A percentile compares a stretch with the other conserved stretches of the same genome.
Evolutionary conservation across 2,888 invertebrate genomes (phyloP).

Genomic region (Drosophila macrospina): DNA sequence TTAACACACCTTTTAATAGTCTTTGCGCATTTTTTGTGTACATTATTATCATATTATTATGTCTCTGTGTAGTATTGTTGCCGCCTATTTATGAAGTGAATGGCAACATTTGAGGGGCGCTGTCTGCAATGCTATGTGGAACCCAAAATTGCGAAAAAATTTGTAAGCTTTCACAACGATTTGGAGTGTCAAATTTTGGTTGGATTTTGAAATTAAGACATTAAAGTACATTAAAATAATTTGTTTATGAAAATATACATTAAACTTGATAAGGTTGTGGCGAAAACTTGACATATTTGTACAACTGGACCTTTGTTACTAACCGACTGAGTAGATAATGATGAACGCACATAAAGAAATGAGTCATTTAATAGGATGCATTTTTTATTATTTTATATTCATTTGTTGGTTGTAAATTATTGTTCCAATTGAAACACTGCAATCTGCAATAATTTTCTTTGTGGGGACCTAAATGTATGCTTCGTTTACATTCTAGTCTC

Average conservation of each 20-base stretch:
- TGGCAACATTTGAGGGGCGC: slow-evolving; percentile 46
- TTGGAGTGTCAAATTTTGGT: slow-evolving; percentile 34
- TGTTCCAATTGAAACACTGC: too few species aligned
- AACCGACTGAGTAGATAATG: not conserved
- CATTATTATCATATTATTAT: slow-evolving; percentile 37
- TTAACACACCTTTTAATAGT: not conserved
- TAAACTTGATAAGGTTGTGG: slow-evolving; percentile 47
- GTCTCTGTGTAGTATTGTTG: slow-evolving; percentile 41
- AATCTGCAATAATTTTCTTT: too few species aligned
- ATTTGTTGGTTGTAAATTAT: too few species aligned
- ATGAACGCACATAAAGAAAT: not conserved
- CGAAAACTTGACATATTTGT: slow-evolving; percentile 48
- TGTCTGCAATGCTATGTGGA: slow-evolving; percentile 40
- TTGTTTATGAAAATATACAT: slow-evolving; percentile 57
- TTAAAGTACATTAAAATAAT: slow-evolving; percentile 60
- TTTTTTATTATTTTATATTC: too few species aligned
- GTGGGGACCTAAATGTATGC: not conserved
- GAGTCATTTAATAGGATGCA: not conserved
- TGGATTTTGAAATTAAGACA: slow-evolving; percentile 60
- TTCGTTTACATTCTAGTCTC: slow-evolving; percentile 3
- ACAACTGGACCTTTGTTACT: slow-evolving; percentile 8
- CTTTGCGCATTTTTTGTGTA: not conserved
- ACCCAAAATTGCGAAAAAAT: slow-evolving; percentile 48
- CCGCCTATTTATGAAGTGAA: slow-evolving; percentile 56
- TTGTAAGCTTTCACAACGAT: slow-evolving; percentile 46